These are phyloP conservation scores for Podarcis cretensis DNA, from an alignment of 2,113 vertebrate species.

Conservation along the genomic window DNA sequence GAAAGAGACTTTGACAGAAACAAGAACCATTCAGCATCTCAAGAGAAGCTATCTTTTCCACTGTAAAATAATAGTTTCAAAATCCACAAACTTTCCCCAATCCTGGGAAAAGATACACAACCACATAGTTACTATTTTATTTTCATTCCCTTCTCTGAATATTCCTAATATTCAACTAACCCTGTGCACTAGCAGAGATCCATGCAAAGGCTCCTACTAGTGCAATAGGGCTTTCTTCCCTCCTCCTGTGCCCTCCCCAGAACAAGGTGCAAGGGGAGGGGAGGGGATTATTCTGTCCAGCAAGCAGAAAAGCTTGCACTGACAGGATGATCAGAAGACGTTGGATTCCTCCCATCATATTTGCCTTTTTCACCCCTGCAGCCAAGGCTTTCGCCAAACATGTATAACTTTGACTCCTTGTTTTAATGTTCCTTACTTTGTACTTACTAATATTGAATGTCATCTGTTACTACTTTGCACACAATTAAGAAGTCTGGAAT, in stretches of 20 bases:
- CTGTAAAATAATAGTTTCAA: not conserved
- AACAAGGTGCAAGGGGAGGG: no score
- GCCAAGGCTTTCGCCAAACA: not conserved
- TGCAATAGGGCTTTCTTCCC: no score
- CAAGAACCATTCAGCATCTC: not conserved
- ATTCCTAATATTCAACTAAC: no score
- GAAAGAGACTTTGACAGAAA: not conserved
- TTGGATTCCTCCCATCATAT: no score
- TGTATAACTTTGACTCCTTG: not conserved
- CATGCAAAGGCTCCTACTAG: no score
- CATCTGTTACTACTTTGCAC: not conserved
- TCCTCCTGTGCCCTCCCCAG: no score
- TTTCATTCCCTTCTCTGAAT: not conserved
- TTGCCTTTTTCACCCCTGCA: no score
- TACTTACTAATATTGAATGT: not conserved
- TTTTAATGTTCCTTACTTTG: not conserved
- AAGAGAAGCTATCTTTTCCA: not conserved
- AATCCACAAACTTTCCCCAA: not conserved
- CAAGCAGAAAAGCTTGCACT: no score
- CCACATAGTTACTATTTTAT: not conserved
- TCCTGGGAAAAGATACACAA: not conserved
- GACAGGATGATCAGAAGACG: no score
- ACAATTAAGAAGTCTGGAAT: not conserved
- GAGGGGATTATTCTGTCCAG: no score
- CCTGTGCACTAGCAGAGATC: no score